phyloP scores from a whole-genome alignment of 2,113 vertebrate species.

The Ginglymostoma cirratum region DNA sequence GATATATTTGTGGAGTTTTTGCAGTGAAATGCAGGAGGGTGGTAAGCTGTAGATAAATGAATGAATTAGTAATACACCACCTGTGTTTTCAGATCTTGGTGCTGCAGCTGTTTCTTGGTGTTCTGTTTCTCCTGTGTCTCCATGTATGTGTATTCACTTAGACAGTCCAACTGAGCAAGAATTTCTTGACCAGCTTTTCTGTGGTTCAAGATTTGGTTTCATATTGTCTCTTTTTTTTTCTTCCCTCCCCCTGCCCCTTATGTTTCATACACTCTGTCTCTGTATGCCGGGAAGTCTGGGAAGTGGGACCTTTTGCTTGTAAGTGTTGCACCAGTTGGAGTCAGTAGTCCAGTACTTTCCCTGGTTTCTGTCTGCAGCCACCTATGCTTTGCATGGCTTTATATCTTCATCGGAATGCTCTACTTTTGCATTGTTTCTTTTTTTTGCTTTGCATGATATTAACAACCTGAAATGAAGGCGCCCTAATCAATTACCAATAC shows the following conservation, averaged over 20 bases:
- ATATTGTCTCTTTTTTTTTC: constrained; percentile 45
- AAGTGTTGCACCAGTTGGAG: constrained; percentile 35
- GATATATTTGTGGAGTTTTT: background rate
- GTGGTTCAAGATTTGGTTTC: constrained; percentile 35
- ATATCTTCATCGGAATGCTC: background rate
- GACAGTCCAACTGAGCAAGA: background rate
- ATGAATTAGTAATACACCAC: background rate
- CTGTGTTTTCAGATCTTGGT: background rate
- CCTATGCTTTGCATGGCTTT: background rate
- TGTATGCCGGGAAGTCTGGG: constrained; percentile 13
- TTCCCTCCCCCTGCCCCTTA: constrained; percentile 48
- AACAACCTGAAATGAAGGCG: background rate
- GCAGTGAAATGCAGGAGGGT: background rate
- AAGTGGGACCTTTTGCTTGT: constrained; percentile 36
- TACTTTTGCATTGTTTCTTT: background rate
- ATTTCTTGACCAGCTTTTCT: constrained; percentile 29
- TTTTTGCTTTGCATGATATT: constrained; percentile 8
- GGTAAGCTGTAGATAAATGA: background rate
- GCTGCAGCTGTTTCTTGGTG: background rate
- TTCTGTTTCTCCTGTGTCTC: background rate
- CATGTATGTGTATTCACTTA: constrained; percentile 39
- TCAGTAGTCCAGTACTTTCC: constrained; percentile 52
- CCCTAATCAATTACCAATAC: background rate
- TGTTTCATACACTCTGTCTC: constrained; percentile 45
- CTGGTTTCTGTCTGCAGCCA: constrained; percentile 40